Conservation (phyloP, 1,140 invertebrate genomes). For the Chelonus insularis region DNA sequence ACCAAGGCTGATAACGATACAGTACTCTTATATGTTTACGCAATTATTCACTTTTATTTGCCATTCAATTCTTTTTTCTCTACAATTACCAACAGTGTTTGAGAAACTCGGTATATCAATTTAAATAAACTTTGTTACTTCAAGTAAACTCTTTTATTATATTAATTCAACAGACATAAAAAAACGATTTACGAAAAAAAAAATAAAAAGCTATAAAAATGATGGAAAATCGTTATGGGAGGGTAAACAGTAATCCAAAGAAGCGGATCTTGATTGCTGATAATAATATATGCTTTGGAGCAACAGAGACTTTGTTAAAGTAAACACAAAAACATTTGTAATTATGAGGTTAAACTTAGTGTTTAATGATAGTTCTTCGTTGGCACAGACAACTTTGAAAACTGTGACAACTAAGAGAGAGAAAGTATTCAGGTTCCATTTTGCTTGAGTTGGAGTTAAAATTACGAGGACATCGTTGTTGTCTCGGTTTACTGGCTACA, state of each 20-base stretch:
- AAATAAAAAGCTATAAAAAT: not conserved
- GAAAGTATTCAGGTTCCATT: not conserved
- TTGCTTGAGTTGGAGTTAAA: not conserved
- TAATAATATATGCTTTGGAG: not conserved
- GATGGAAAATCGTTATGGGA: not conserved
- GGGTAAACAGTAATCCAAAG: not conserved
- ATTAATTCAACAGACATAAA: not conserved
- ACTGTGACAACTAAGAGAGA: conserved; percentile 8
- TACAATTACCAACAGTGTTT: not conserved
- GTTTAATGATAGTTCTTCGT: conserved; percentile 17
- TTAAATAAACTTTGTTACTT: too few relatives aligned
- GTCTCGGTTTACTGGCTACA: too few relatives aligned
- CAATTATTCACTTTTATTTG: conserved; percentile 16
- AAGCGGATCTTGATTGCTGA: not conserved
- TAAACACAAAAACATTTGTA: not conserved
- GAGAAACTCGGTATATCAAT: too few relatives aligned
- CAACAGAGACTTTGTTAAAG: not conserved
- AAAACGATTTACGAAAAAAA: not conserved
- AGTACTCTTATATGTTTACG: not conserved
- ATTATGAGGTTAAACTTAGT: conserved; percentile 18
- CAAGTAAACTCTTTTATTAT: too few relatives aligned
- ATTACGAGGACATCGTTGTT: not conserved
- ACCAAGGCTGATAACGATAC: conserved; percentile 3
- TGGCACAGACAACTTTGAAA: conserved; percentile 1
- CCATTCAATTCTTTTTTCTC: conserved; percentile 10